Percentiles rank a stretch among this genome's conserved stretches.
phyloP scores from a whole-genome alignment of 2,797 vertebrate species.

The Alca torda region DNA sequence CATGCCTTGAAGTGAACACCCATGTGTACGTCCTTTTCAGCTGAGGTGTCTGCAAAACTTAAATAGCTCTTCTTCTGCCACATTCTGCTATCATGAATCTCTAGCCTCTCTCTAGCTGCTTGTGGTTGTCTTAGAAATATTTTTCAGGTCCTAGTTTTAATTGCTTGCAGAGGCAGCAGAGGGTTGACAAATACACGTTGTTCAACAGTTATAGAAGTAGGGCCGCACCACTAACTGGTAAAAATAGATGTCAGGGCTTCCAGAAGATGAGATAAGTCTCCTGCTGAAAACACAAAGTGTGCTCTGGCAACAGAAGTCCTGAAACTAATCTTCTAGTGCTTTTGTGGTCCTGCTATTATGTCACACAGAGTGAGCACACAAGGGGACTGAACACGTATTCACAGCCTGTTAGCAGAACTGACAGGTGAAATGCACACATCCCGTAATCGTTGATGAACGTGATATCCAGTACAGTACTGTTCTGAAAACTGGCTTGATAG shows the following conservation, averaged over 20 bases:
- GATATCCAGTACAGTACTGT: neutral
- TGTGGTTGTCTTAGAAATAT: neutral
- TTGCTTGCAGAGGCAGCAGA: neutral
- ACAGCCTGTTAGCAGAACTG: neutral
- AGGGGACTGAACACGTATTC: neutral
- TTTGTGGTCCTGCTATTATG: neutral
- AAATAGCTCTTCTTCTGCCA: constrained; percentile 8
- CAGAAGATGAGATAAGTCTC: neutral
- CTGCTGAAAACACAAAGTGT: neutral
- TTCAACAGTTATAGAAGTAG: neutral
- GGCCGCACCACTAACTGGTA: neutral
- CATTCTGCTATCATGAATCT: neutral
- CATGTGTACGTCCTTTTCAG: constrained; percentile 7
- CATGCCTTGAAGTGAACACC: constrained; percentile 55
- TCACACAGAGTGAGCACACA: rapidly evolving
- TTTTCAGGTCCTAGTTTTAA: constrained; percentile 8
- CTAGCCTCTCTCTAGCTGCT: neutral
- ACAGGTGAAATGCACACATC: neutral
- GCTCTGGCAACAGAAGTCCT: neutral
- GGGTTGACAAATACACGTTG: neutral
- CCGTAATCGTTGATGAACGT: neutral
- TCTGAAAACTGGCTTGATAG: neutral
- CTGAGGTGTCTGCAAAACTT: constrained; percentile 21
- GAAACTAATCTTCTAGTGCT: neutral
- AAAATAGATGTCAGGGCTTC: neutral